Evolutionary conservation across 35 echinoderm and acorn worm species (phyloP), one percentile per base, ranked within the genome.

Genomic region (Apostichopus parvimensis): DNA sequence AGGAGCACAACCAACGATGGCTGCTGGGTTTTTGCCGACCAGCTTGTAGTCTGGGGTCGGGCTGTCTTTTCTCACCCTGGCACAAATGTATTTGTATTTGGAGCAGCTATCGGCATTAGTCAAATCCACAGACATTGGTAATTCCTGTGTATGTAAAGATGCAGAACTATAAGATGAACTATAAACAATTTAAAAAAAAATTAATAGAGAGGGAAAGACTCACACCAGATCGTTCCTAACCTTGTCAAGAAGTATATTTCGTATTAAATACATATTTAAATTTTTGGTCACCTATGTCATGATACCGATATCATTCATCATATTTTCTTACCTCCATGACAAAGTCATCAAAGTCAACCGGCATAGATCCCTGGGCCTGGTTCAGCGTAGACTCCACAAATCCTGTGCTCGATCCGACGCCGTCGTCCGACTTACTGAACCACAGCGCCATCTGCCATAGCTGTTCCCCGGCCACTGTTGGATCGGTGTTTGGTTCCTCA

Each of bases 371-470:
- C 15, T 88, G 86, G 25, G 71, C 86, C 26, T 68, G 61, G 72
- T 52, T 88, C 86, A 88, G 18, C 15, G 86, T 64, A 10, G 86
- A 24, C 57, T 52, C 34, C 21, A 88, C 86, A 53, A 66, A 21
- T 4, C 86, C 34, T 64, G 23, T 88, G 60, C 22, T 64, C 13
- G 71, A 64, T 18, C 86, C 86, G n/a, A 64, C 21, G 0, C 86
- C 86, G 17, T 10, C 26, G 61, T 88, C 86, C 52, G 86, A 88
- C 28, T 88, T 88, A 88, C 86, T 88, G 86, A 88, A 88, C 86
- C 86, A 88, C 2, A 88, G 17, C 6, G 86, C 62, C 86, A 88
- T 88, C 86, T 88, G 86, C 86, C 86, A 88, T 6, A 88, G 61
- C 2, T 88, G 15, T 66, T 88, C 86, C 13, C 86, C 86, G 11